phyloP scores from a whole-genome alignment of 1,140 invertebrate genomes.

The Centruroides vittatus region DNA sequence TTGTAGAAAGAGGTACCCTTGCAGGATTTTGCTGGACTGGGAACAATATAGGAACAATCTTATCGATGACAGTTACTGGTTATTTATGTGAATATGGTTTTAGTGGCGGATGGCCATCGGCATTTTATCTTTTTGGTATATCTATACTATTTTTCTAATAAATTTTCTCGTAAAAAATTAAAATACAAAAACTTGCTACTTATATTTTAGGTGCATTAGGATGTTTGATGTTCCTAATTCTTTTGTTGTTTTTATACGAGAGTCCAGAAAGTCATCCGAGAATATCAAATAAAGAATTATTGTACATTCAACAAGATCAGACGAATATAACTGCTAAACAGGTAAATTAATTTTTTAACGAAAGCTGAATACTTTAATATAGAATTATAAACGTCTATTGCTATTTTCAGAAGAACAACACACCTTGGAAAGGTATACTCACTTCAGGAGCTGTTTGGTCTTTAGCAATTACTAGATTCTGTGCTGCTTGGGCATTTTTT shows the following conservation, averaged over 20 bases:
- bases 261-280: constrained; percentile 69
- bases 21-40: constrained; percentile 12
- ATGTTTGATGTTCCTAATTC: no score
- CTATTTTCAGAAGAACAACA: not conserved
- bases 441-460: constrained; percentile 78
- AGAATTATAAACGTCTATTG: not conserved
- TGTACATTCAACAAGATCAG: constrained; percentile 53
- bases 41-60: constrained; percentile 24
- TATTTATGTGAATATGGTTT: constrained; percentile 24
- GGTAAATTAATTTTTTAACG: no score
- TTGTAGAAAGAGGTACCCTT: constrained; percentile 10
- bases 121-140: constrained; percentile 52
- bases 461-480: constrained; percentile 72
- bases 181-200: no score
- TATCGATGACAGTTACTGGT: constrained; percentile 22
- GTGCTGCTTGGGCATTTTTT: constrained; percentile 87
- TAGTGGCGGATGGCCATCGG: constrained; percentile 46
- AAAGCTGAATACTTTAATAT: not conserved
- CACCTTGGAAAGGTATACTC: constrained; percentile 63
- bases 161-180: no score
- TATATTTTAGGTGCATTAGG: no score
- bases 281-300: constrained; percentile 61
- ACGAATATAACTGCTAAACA: no score
- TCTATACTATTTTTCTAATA: no score
- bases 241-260: constrained; percentile 39